phyloP scores from a whole-genome alignment of 2,888 invertebrate genomes.

The Leucophenga montana region DNA sequence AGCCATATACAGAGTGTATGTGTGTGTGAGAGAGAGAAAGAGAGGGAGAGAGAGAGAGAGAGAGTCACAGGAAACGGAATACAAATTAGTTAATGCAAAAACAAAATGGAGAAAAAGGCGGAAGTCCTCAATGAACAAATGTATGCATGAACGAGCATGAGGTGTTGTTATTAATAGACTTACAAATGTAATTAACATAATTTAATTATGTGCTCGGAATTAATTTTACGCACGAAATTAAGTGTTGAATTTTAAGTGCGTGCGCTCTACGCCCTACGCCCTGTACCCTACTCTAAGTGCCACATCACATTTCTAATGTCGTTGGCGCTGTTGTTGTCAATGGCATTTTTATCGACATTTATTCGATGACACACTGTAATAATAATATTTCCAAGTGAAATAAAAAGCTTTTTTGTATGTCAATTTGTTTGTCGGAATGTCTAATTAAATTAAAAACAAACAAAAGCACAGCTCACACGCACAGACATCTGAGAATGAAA shows the following conservation, averaged over 20 bases:
- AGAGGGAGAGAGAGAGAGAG: neutral
- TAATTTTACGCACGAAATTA: constrained; percentile 68
- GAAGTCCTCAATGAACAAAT: constrained; percentile 11
- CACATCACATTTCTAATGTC: constrained; percentile 48
- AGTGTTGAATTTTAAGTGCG: constrained; percentile 66
- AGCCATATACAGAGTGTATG: neutral
- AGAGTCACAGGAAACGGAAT: neutral
- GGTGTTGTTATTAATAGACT: constrained; percentile 58
- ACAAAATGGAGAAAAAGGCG: constrained; percentile 27
- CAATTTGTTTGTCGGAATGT: constrained; percentile 27
- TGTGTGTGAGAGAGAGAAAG: too few species aligned
- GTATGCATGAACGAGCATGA: constrained; percentile 3
- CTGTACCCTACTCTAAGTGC: constrained; percentile 63
- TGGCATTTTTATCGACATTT: constrained; percentile 9
- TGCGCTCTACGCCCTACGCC: constrained; percentile 43
- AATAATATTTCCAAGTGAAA: constrained; percentile 30
- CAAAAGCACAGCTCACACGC: constrained; percentile 45
- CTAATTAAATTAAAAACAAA: constrained; percentile 62
- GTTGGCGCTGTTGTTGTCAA: neutral
- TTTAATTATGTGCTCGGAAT: constrained; percentile 67
- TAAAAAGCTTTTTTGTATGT: constrained; percentile 38
- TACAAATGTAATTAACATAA: constrained; percentile 63
- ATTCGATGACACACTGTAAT: constrained; percentile 34
- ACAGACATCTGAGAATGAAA: neutral
- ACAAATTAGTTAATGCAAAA: constrained; percentile 9